phyloP scores from a whole-genome alignment of 1,140 invertebrate species.

The Bombus waltoni region DNA sequence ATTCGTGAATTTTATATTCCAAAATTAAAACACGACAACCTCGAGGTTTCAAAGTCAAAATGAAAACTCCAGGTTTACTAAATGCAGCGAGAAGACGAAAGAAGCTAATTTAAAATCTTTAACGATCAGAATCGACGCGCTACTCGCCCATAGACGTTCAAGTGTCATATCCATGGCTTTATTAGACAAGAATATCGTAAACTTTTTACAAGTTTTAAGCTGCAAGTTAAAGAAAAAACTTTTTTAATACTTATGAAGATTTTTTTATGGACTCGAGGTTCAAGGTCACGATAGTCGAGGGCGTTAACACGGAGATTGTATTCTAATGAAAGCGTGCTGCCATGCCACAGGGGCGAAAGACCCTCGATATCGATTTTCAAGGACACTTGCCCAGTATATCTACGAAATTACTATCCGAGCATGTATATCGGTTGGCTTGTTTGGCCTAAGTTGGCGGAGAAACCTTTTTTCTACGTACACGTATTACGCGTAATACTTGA shows the following conservation, averaged over 20 bases:
- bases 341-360: constrained; percentile 53
- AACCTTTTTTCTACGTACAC: not conserved
- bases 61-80: too few species aligned
- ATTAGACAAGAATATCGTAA: too few species aligned
- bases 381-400: constrained; percentile 5
- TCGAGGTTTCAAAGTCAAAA: too few species aligned
- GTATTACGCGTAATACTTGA: not conserved
- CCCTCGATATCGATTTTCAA: constrained; percentile 60
- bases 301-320: constrained; percentile 47
- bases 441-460: not conserved
- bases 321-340: constrained; percentile 56
- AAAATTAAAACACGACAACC: too few species aligned
- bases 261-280: constrained; percentile 7
- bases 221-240: too few species aligned
- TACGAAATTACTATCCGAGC: constrained; percentile 11
- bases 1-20: too few species aligned
- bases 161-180: too few species aligned
- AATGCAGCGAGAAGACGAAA: too few species aligned
- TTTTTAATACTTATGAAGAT: not conserved
- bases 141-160: too few species aligned
- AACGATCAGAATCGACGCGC: too few species aligned
- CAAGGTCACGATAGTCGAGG: constrained; percentile 48
- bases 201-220: too few species aligned
- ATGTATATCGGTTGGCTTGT: not conserved
- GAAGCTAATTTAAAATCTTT: too few species aligned